Base-by-base conservation (phyloP, 2,113 vertebrate genomes). In the Oreochromis aureus region DNA sequence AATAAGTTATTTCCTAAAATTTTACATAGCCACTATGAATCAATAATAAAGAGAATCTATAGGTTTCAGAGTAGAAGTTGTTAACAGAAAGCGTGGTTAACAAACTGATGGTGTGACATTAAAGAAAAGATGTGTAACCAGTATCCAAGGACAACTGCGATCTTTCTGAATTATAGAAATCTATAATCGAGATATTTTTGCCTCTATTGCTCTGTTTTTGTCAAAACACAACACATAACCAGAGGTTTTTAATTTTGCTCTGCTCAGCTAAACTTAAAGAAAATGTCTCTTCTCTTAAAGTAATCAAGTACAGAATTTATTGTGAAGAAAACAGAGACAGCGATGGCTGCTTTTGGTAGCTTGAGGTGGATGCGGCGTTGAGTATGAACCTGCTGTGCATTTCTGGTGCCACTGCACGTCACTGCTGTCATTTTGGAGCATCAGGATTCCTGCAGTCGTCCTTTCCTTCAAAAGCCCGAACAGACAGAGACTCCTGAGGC, bases 401-500 rank as follows among this genome's bases (percentile, higher is more conserved):
- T 44, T 63, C 6, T 30, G 76, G 1, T 51, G 44, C 27, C 44
- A 30, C 71, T 19, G 51, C 46, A 32, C 10, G 4, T 53, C 18
- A 32, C 6, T 8, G 16, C 27, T 53, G 46, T 78, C 44, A 19
- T 30, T 78, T 32, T 5, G 71, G 71, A 78, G 44, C 71, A 30
- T 78, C 48, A 27, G 66, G 39, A 61, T 83, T 66, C 84, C 36
- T 88, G 59, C 61, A 18, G 18, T 63, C 36, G n/a, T 80, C 10
- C 3, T 39, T 53, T 82, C 55, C 16, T 76, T 81, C 34, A 34
- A 16, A 66, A 44, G 61, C 80, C 73, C 15, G 8, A 61, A 12
- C 85, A 89, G 76, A 61, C 55, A 22, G 48, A 36, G 39, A 59
- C 78, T 84, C 51, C 36, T 0, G 82, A n/a, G 46, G 87, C 82